Evolutionary conservation across 35 echinoderm and acorn worm genomes (phyloP).

Genomic region (Heliocidaris erythrogramma): DNA sequence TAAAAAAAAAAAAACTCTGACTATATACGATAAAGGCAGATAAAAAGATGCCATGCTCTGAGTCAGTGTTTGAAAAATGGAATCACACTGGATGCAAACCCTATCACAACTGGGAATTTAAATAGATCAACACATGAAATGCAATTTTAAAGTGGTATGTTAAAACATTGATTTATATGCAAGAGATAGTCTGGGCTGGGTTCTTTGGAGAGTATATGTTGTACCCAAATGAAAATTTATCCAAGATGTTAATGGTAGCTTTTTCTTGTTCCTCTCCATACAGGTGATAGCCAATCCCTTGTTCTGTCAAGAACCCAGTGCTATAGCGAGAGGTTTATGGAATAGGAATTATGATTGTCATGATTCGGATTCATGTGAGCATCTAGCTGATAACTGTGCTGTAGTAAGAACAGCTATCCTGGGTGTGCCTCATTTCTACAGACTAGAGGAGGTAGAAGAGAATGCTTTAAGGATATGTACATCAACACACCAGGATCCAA

Average conservation of each 20-base stretch:
- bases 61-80: no score
- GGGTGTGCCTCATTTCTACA: constrained; percentile 79
- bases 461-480: constrained; percentile 77
- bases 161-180: neutral
- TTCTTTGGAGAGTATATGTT: neutral
- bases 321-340: constrained; percentile 66
- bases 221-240: neutral
- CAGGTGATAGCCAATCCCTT: constrained; percentile 58
- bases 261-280: neutral
- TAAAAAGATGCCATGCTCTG: no score
- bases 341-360: constrained; percentile 57
- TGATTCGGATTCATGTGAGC: constrained; percentile 70
- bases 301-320: constrained; percentile 65
- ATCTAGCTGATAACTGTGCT: constrained; percentile 79
- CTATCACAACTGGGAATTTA: no score
- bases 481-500: constrained; percentile 75
- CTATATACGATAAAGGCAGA: no score
- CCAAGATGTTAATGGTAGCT: no score
- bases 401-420: constrained; percentile 74
- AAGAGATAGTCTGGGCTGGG: neutral
- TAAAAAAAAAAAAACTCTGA: no score
- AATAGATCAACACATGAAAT: no score
- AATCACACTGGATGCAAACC: no score
- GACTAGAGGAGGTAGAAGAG: constrained; percentile 68
- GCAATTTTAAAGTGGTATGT: neutral